These are phyloP conservation scores for Euzophera pinguis DNA, from an alignment of 2,888 invertebrate species.

Conservation along the genomic window DNA sequence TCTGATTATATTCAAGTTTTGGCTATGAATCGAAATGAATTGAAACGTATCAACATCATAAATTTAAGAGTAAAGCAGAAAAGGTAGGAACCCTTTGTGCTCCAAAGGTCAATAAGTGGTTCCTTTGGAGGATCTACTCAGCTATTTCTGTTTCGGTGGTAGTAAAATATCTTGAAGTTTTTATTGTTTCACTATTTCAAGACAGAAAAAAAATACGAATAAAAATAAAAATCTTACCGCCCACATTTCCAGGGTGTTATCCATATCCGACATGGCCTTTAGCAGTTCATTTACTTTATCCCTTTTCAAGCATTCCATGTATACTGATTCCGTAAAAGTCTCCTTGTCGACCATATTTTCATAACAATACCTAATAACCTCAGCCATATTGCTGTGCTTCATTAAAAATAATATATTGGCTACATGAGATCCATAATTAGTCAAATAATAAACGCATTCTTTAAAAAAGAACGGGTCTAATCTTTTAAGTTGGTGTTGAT, in stretches of 20 bases:
- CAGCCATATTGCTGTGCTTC: slow-evolving; percentile 83
- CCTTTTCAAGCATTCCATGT: slow-evolving; percentile 83
- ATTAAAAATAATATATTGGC: slow-evolving; percentile 88
- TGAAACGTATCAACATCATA: no score
- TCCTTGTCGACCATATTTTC: slow-evolving; percentile 85
- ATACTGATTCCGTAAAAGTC: slow-evolving; percentile 85
- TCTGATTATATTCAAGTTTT: no score
- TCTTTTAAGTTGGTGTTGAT: slow-evolving; percentile 46
- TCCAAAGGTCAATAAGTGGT: no score
- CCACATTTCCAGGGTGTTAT: slow-evolving; percentile 84
- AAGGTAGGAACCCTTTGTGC: no score
- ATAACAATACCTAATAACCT: slow-evolving; percentile 85
- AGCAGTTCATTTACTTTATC: slow-evolving; percentile 82
- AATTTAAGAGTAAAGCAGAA: no score
- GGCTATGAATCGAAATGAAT: no score
- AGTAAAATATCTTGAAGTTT: no score
- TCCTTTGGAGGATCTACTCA: no score
- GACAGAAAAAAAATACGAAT: no score
- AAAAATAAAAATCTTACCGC: slow-evolving; percentile 60
- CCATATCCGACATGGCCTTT: slow-evolving; percentile 82
- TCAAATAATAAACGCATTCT: slow-evolving; percentile 91
- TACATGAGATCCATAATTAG: slow-evolving; percentile 87
- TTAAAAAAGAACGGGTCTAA: slow-evolving; percentile 82
- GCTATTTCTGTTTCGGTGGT: no score
- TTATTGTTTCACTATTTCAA: no score